Evolutionary conservation across 2,888 invertebrate species (phyloP), one percentile per base, ranked within the genome.

Genomic region (Brenthis hecate): DNA sequence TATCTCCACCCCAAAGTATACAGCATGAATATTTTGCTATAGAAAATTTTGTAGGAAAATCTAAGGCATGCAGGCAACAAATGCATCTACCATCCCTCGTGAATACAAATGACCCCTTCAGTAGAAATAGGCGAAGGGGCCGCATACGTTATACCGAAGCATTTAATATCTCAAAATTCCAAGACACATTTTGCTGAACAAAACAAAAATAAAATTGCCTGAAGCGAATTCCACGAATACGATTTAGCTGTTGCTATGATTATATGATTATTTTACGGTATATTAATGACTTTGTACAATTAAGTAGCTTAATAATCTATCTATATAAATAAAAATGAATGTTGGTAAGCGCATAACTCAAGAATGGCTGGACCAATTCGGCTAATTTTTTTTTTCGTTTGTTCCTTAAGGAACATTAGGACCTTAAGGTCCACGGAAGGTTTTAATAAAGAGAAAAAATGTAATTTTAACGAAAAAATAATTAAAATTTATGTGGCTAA

Each of bases 141-240:
- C 77, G 77, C 76, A 77, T 78, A 79, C 77, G 77, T 79, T 79
- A 78, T 75, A 66, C 62, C 75, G 73, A 77, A 75, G 76, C 79
- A 79, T 83, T 80, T 81, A 81, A 81, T 83, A 83, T 81, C 81
- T 77, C 72, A 80, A 75, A 80, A 81, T 77, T 78, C 73, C 76
- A 66, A 75, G 72, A 73, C 77, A 75, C 78, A 77, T 78, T 76
- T 71, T 74, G 73, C 68, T 61, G 74, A 70, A 57, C 72, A 72
- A 73, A 77, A 77, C 76, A 78, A 77, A 77, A 78, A 79, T 77
- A 74, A 73, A 74, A 75, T 75, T 56, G 56, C 36, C 69, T 65
- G 71, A 65, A 60, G 72, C 56, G 50, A 72, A 70, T 72, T 58
- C 70, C 60, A 63, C 55, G 56, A 60, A 66, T 66, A 55, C 65